Percentiles rank a stretch among this genome's conserved stretches.
Evolutionary conservation across 2,113 vertebrate species (phyloP).

Genomic region (Hydropotes inermis): DNA sequence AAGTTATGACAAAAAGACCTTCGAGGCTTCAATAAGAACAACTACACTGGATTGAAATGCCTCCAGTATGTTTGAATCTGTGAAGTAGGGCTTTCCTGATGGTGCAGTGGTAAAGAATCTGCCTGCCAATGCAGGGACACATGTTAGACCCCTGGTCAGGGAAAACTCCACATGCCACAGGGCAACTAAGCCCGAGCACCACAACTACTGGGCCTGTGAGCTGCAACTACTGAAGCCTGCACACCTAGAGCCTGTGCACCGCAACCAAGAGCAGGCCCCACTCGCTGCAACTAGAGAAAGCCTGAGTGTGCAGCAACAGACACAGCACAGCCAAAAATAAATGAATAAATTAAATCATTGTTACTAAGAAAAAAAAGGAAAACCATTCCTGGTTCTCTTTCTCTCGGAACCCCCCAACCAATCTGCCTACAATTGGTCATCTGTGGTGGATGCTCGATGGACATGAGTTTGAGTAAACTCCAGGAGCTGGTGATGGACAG

Average conservation of each 20-base stretch:
- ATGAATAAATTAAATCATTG: neutral
- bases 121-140: neutral
- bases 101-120: neutral
- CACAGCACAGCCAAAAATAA: neutral
- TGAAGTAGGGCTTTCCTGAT: neutral
- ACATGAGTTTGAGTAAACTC: too few relatives aligned
- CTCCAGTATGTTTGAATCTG: neutral
- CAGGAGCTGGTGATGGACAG: too few relatives aligned
- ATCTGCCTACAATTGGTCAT: neutral
- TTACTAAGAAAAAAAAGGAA: neutral
- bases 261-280: neutral
- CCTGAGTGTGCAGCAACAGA: neutral
- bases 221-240: neutral
- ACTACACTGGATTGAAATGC: neutral
- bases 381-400: neutral
- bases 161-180: neutral
- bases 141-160: neutral
- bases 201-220: neutral
- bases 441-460: neutral
- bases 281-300: neutral
- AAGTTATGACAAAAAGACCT: neutral
- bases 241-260: neutral
- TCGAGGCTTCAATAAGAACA: neutral
- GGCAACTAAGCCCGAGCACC: neutral
- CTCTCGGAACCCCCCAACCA: neutral